Percentiles rank a stretch among this genome's conserved stretches.
These are phyloP conservation scores for Melanotaenia duboulayi DNA, from an alignment of 2,113 vertebrate genomes.

Conservation along the genomic window DNA sequence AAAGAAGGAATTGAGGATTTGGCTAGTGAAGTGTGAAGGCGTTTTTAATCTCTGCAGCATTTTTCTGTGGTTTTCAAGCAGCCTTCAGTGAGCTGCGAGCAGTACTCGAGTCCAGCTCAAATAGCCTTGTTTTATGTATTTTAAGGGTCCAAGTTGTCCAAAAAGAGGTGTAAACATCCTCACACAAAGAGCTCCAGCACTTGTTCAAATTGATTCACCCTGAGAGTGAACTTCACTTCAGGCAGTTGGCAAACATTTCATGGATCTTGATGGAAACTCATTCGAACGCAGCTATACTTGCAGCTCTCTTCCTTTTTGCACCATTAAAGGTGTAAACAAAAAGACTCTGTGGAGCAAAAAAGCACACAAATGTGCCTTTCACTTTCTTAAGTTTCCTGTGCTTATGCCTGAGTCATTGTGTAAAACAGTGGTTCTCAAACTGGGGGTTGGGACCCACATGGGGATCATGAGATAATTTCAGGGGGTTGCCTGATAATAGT, in stretches of 20 bases:
- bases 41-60: slow-evolving; percentile 28
- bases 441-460: too few species aligned
- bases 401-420: too few species aligned
- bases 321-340: too few species aligned
- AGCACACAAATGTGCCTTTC: too few species aligned
- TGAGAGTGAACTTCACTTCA: slow-evolving; percentile 37
- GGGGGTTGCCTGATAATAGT: too few species aligned
- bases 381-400: too few species aligned
- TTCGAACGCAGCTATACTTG: too few species aligned
- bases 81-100: slow-evolving; percentile 37
- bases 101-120: slow-evolving; percentile 26
- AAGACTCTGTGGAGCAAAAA: too few species aligned
- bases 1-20: slow-evolving; percentile 43
- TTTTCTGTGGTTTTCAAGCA: slow-evolving; percentile 28
- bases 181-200: slow-evolving; percentile 36
- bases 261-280: too few species aligned
- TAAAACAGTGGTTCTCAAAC: too few species aligned
- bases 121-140: slow-evolving; percentile 45
- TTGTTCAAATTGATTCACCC: slow-evolving; percentile 24
- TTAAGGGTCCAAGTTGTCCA: slow-evolving; percentile 12
- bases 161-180: slow-evolving; percentile 46
- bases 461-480: too few species aligned
- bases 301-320: too few species aligned
- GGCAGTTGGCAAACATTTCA: background rate
- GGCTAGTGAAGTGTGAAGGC: slow-evolving; percentile 21